A percentile compares a stretch with the other conserved stretches of the same genome.
phyloP scores from a whole-genome alignment of 2,113 vertebrate species.

The Cranoglanis bouderius region DNA sequence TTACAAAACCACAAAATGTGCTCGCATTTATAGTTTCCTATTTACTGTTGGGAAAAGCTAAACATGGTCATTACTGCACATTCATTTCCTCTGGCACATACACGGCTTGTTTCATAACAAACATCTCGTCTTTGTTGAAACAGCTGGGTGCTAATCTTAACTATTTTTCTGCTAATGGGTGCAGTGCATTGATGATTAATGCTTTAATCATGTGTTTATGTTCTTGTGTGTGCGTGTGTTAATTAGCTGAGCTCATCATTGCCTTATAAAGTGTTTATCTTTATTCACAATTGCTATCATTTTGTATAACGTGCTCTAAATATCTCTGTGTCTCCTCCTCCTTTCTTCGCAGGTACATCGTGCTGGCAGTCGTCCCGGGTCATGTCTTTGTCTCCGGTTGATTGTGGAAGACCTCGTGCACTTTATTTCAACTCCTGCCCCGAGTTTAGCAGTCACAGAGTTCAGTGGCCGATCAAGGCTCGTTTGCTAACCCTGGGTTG shows the following conservation, averaged over 20 bases:
- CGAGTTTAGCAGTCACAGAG: not conserved
- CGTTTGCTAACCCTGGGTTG: not conserved
- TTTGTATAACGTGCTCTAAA: not conserved
- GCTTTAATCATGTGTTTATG: constrained; percentile 26
- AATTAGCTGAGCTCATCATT: not conserved
- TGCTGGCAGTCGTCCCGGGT: constrained; percentile 1
- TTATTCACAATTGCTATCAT: not conserved
- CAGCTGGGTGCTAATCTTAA: constrained; percentile 36
- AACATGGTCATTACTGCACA: constrained; percentile 15
- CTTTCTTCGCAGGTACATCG: constrained; percentile 2
- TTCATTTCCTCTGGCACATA: constrained; percentile 18
- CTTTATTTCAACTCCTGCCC: constrained; percentile 46
- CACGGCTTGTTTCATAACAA: constrained; percentile 14
- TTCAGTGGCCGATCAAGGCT: constrained; percentile 27
- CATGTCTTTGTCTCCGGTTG: constrained; percentile 4
- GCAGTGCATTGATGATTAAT: constrained; percentile 27
- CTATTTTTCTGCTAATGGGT: constrained; percentile 29
- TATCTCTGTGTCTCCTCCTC: not conserved
- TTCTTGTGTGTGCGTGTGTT: not conserved
- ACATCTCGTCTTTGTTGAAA: constrained; percentile 32
- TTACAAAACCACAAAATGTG: not conserved
- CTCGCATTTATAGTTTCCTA: not conserved
- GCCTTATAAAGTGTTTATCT: constrained; percentile 21
- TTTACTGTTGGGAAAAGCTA: not conserved
- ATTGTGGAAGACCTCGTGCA: constrained; percentile 40